Evolutionary conservation across 1,140 invertebrate genomes (phyloP), one percentile per base, ranked within the genome.

Genomic region (Saccostrea echinata): DNA sequence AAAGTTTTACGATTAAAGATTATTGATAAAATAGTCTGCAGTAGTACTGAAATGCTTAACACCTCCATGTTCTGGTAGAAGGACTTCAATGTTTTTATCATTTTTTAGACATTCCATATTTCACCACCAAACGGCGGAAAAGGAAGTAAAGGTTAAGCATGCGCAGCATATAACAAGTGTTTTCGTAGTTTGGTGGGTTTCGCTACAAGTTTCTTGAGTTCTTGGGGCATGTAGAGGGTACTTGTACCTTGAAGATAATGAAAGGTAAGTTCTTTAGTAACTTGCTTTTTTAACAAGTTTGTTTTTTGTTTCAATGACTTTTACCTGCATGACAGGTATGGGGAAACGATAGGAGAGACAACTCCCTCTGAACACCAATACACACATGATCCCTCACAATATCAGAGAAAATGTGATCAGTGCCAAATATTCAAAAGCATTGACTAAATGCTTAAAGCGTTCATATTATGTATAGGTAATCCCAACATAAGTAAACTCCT

Each of bases 261-360:
- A 76, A 27, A 76, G 68, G 68, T 76, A 76, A 76, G 27, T 76
- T 30, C 13, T 76, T 33, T 30, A 30, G 24, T 30, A 27, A 16
- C 24, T 35, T 27, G 13, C 30, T 16, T 64, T 76, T 68, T 18
- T 76, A 30, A 76, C 12, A 16, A 1, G 13, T 13, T 30, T 33
- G 27, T 33, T 30, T n/a, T 33, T 30, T 33, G 24, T 33, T 30
- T 27, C 24, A 76, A 76, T 33, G 30, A 30, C 24, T 16, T 27
- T 71, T 76, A 33, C 27, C 68, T 30, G 68, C 6, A 30, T 64
- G 68, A 76, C 27, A 76, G 24, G 68, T 71, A 30, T 27, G 68
- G 55, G 27, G 27, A 76, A 76, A 76, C 27, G 16, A 76, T 30
- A 76, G 68, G 68, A 27, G 68, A 76, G 68, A 76, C 68, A 76